These are phyloP conservation scores for Papilio protenor DNA, from an alignment of 2,888 invertebrate species.

Conservation along the genomic window DNA sequence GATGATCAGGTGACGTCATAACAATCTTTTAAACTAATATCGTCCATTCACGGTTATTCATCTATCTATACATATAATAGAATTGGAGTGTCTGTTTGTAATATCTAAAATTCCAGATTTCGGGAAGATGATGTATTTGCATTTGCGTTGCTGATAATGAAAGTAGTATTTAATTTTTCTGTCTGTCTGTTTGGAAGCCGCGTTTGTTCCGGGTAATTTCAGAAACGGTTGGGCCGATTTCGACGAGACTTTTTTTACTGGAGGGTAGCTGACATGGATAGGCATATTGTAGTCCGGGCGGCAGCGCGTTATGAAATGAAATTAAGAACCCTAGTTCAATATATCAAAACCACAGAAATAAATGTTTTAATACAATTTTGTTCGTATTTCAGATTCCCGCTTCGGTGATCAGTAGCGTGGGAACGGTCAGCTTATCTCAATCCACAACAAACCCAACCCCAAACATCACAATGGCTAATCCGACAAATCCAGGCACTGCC, in stretches of 20 bases:
- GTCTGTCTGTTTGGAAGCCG: no score
- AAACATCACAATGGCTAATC: conserved; percentile 79
- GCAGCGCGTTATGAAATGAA: not conserved
- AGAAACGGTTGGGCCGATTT: no score
- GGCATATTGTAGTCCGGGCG: no score
- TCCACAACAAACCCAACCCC: conserved; percentile 70
- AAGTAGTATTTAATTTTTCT: no score
- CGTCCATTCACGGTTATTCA: not conserved
- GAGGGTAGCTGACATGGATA: no score
- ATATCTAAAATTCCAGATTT: no score
- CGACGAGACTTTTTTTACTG: no score
- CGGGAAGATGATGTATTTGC: no score
- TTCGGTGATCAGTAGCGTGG: conserved; percentile 85
- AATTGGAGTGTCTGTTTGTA: no score
- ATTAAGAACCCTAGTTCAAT: not conserved
- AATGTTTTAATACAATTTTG: not conserved
- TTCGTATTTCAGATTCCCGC: conserved; percentile 79
- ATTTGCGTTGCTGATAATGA: no score
- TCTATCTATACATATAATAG: not conserved
- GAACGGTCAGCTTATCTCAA: conserved; percentile 82
- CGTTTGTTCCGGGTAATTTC: no score
- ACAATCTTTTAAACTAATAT: not conserved
- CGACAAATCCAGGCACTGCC: conserved; percentile 73
- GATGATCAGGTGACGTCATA: conserved; percentile 75
- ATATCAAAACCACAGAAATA: not conserved